A percentile compares a stretch with the other conserved stretches of the same genome.
phyloP scores from a whole-genome alignment of 2,797 vertebrate genomes.

The Poecilia velifera region DNA sequence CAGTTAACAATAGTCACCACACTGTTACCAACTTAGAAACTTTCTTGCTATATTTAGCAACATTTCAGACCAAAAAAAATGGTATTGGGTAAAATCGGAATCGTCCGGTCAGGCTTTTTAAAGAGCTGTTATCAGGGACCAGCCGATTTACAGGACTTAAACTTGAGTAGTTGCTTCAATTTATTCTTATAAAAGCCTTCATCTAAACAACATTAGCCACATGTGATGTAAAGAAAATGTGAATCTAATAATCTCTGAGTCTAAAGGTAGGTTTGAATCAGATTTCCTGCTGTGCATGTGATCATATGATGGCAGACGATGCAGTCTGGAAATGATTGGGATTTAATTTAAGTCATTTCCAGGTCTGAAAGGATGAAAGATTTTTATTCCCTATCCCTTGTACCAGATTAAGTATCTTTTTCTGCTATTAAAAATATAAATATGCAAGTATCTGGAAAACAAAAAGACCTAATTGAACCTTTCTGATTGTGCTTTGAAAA shows the following conservation, averaged over 20 bases:
- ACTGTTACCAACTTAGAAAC: no score
- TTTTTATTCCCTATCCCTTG: neutral
- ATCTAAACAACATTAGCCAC: neutral
- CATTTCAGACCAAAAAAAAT: no score
- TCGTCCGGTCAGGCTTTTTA: no score
- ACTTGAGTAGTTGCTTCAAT: neutral
- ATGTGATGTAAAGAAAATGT: neutral
- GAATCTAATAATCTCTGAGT: neutral
- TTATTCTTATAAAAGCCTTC: neutral
- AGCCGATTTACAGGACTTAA: neutral
- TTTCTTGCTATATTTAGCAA: no score
- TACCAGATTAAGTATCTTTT: neutral
- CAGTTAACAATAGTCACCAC: no score
- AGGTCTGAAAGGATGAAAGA: neutral
- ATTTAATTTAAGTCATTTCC: neutral
- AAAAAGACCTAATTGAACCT: neutral
- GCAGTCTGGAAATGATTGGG: neutral
- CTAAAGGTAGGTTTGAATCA: neutral
- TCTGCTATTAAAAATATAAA: neutral
- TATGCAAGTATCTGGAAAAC: no score
- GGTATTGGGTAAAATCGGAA: no score
- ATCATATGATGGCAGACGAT: neutral
- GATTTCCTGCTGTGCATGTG: neutral
- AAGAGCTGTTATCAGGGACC: no score
- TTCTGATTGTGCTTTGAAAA: neutral